phyloP scores from a whole-genome alignment of 1,140 invertebrate species.

The Sesamia nonagrioides region DNA sequence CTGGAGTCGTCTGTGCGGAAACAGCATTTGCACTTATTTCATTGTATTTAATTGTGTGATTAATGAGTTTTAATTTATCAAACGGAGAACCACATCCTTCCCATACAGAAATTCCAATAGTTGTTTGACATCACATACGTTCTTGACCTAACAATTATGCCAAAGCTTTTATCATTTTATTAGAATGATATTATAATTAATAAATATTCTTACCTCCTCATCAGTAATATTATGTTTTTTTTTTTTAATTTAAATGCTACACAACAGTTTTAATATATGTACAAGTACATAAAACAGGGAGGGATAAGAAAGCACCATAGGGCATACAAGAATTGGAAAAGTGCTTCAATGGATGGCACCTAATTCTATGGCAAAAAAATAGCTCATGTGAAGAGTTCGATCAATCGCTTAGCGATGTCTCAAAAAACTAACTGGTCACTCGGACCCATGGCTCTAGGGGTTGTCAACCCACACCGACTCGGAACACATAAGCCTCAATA shows the following conservation, averaged over 20 bases:
- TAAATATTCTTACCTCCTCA: background rate
- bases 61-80: conserved; percentile 39
- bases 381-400: no score
- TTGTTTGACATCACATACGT: background rate
- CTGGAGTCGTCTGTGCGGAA: conserved; percentile 24
- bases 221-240: no score
- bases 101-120: background rate
- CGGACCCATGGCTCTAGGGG: no score
- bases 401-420: no score
- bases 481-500: no score
- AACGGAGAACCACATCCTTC: conserved; percentile 41
- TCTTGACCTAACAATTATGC: background rate
- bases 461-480: no score
- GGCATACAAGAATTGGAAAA: background rate
- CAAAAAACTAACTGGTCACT: no score
- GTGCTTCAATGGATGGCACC: no score
- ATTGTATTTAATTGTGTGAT: conserved; percentile 44
- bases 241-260: no score
- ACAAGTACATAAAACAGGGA: background rate
- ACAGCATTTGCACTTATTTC: conserved; percentile 41
- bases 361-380: no score
- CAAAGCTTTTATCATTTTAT: background rate
- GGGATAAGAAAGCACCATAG: no score
- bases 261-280: background rate
- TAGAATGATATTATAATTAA: background rate